Percentiles rank a stretch among this genome's conserved stretches.
These are phyloP conservation scores for Liodrosophila aerea DNA, from an alignment of 2,888 invertebrate genomes.

Conservation along the genomic window DNA sequence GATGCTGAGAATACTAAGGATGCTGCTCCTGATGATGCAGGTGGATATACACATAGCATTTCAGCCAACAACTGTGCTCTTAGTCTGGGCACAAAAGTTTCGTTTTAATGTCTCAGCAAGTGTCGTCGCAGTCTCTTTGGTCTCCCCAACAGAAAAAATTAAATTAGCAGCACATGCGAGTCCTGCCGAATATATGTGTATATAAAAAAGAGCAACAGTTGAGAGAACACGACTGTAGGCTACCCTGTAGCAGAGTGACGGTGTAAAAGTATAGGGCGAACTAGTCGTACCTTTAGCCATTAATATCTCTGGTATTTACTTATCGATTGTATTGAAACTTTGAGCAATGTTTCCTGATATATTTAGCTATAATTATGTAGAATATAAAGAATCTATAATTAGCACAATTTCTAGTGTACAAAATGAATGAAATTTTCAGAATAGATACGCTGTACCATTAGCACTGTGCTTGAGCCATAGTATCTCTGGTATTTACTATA, in stretches of 20 bases:
- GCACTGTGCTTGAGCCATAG: too few relatives aligned
- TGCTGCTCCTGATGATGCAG: conserved; percentile 25
- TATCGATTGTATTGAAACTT: too few relatives aligned
- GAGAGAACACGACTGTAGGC: not conserved
- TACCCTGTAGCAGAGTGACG: conserved; percentile 1
- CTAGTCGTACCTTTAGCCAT: too few relatives aligned
- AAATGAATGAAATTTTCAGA: too few relatives aligned
- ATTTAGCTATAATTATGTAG: too few relatives aligned
- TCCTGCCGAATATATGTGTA: conserved; percentile 29
- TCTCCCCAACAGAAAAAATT: conserved; percentile 26
- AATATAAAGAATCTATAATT: too few relatives aligned
- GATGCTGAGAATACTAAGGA: conserved; percentile 9
- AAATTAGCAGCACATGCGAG: conserved; percentile 74
- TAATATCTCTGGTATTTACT: too few relatives aligned
- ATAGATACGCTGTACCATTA: too few relatives aligned
- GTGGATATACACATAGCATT: conserved; percentile 3
- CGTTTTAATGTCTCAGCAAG: conserved; percentile 65
- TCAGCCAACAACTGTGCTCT: not conserved
- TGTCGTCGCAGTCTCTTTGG: conserved; percentile 32
- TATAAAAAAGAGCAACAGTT: not conserved
- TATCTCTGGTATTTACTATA: too few relatives aligned
- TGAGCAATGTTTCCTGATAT: too few relatives aligned
- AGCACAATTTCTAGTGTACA: too few relatives aligned
- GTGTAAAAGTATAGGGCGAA: too few relatives aligned
- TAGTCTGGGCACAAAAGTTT: conserved; percentile 54